Percentiles rank a stretch among this genome's conserved stretches.
Evolutionary conservation across 2,797 vertebrate species (phyloP).

Genomic region (Vipera ursinii): DNA sequence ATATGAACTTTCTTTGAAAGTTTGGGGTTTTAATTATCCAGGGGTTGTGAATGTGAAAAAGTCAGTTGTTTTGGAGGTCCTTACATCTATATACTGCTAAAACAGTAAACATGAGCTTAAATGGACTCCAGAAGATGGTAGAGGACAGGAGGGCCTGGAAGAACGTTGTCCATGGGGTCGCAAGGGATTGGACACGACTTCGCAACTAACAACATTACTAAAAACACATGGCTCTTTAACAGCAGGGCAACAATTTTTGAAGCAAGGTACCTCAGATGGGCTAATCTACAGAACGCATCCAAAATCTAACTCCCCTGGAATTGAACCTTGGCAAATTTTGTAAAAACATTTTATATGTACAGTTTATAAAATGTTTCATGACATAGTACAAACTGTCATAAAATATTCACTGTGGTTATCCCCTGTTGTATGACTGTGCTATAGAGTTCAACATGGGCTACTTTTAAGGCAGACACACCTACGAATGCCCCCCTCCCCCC

Average conservation of each 20-base stretch:
- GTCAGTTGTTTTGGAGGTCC: neutral
- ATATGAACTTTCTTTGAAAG: neutral
- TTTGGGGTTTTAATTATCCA: neutral
- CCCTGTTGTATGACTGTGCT: neutral
- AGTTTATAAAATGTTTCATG: neutral
- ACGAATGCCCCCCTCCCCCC: neutral
- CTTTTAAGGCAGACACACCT: neutral
- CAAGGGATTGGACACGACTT: no score
- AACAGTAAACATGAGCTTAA: neutral
- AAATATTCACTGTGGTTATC: neutral
- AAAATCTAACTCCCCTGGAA: neutral
- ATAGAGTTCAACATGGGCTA: neutral
- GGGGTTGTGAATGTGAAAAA: neutral
- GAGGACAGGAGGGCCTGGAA: no score
- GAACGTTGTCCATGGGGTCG: no score
- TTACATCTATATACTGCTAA: neutral
- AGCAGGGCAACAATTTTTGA: neutral
- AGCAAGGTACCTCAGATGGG: neutral
- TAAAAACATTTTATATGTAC: neutral
- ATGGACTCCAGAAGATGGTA: no score
- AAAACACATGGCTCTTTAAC: neutral
- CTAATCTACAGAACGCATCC: neutral
- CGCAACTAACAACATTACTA: no score
- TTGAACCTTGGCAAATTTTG: neutral
- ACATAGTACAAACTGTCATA: neutral